Conservation (phyloP, 1,140 invertebrate species). For the Drosophila lowei region DNA sequence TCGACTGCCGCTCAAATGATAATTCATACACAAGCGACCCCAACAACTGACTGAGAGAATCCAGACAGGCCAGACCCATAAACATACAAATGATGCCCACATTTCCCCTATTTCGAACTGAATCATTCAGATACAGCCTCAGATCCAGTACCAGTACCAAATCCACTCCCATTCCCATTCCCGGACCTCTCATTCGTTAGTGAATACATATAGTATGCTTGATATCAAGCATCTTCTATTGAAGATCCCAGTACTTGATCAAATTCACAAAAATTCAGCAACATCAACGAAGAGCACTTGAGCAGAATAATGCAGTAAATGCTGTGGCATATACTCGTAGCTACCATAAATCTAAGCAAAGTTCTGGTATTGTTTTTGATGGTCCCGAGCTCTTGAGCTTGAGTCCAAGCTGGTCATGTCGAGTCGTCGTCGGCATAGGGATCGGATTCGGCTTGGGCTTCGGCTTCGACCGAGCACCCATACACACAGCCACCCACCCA, state of each 20-base stretch:
- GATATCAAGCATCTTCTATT: slow-evolving; percentile 3
- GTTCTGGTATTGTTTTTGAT: slow-evolving; percentile 21
- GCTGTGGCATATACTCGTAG: slow-evolving; percentile 1
- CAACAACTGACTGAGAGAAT: too few relatives aligned
- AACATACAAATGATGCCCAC: too few relatives aligned
- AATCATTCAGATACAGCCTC: slow-evolving; percentile 11
- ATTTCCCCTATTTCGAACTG: neutral
- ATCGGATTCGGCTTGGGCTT: neutral
- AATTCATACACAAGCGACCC: too few relatives aligned
- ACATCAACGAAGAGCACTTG: slow-evolving; percentile 48
- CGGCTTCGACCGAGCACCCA: neutral
- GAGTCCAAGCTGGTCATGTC: neutral
- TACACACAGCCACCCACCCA: neutral
- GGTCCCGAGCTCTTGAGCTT: slow-evolving; percentile 8
- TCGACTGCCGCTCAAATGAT: too few relatives aligned
- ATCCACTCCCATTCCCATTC: slow-evolving; percentile 12
- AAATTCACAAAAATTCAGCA: slow-evolving; percentile 8
- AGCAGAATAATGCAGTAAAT: slow-evolving; percentile 65
- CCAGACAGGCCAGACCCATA: too few relatives aligned
- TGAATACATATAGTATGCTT: slow-evolving; percentile 12
- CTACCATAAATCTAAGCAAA: slow-evolving; percentile 4
- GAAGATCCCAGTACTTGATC: slow-evolving; percentile 13
- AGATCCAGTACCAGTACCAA: too few relatives aligned
- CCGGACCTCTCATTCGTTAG: too few relatives aligned
- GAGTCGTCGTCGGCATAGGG: too few relatives aligned